These are phyloP conservation scores for Eretmocerus hayati DNA, from an alignment of 2,888 invertebrate species.

Conservation along the genomic window DNA sequence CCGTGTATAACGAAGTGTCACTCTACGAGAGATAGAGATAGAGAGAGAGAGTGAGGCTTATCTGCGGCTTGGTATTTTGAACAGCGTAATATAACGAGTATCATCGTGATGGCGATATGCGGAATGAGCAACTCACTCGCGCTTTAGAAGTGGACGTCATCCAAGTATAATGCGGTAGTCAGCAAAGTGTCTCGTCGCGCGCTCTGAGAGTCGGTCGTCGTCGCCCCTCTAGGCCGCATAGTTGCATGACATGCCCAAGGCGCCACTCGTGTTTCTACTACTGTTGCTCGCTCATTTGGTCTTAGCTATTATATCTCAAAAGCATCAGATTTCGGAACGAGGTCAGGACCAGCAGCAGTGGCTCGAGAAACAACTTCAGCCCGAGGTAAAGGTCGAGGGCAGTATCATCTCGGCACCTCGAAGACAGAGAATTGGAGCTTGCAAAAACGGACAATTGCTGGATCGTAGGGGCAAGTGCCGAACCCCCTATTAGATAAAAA, in stretches of 20 bases:
- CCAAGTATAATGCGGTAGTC: no score
- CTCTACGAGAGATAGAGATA: no score
- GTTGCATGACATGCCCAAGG: background rate
- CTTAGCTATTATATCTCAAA: background rate
- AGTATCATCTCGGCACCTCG: constrained; percentile 31
- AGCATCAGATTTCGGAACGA: background rate
- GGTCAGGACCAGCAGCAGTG: background rate
- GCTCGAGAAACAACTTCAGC: background rate
- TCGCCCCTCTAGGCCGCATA: background rate
- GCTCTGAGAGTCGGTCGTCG: background rate
- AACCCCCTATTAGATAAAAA: constrained; percentile 29
- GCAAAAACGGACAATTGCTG: constrained; percentile 28
- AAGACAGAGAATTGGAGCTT: constrained; percentile 21
- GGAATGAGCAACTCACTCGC: no score
- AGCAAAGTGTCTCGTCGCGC: background rate
- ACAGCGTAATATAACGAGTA: no score
- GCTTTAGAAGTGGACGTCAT: no score
- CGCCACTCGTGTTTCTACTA: background rate
- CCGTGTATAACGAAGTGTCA: no score
- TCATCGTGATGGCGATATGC: no score
- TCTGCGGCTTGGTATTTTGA: no score
- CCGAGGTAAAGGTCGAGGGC: background rate
- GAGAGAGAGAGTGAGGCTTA: no score
- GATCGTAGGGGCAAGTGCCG: constrained; percentile 35
- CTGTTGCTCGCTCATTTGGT: background rate